phyloP scores from a whole-genome alignment of 1,140 invertebrate genomes.

The Aphelenchoides fujianensis region DNA sequence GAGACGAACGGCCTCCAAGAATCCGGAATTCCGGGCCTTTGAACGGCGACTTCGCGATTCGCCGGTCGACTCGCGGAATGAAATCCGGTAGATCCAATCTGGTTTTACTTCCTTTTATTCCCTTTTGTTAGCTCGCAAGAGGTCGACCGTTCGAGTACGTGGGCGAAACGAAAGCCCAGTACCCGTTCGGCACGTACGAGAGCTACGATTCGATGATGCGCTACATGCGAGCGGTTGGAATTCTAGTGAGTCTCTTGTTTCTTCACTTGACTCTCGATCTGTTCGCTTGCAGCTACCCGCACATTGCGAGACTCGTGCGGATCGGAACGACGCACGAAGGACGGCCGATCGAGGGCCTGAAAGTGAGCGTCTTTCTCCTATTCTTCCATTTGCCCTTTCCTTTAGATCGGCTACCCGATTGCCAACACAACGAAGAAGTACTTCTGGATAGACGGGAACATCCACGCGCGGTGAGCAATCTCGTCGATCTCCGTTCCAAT shows the following conservation, averaged over 20 bases:
- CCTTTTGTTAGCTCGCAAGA: background rate
- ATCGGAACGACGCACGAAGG: conserved; percentile 59
- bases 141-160: conserved; percentile 30
- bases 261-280: conserved; percentile 10
- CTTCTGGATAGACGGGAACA: conserved; percentile 61
- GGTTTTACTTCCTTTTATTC: too few species aligned
- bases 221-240: conserved; percentile 41
- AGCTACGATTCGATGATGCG: conserved; percentile 51
- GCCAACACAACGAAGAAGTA: conserved; percentile 46
- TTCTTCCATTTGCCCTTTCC: too few species aligned
- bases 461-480: conserved; percentile 59
- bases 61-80: background rate
- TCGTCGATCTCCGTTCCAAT: too few species aligned
- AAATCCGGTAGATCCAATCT: conserved; percentile 3
- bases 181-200: conserved; percentile 57
- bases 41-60: conserved; percentile 6
- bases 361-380: too few species aligned
- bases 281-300: conserved; percentile 49
- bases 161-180: conserved; percentile 40
- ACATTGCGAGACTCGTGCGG: conserved; percentile 52
- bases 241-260: background rate
- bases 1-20: conserved; percentile 30
- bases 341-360: conserved; percentile 59
- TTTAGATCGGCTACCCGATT: conserved; percentile 55
- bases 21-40: conserved; percentile 25